Evolutionary conservation across 2,797 vertebrate genomes (phyloP).

Genomic region (Anabas testudineus): DNA sequence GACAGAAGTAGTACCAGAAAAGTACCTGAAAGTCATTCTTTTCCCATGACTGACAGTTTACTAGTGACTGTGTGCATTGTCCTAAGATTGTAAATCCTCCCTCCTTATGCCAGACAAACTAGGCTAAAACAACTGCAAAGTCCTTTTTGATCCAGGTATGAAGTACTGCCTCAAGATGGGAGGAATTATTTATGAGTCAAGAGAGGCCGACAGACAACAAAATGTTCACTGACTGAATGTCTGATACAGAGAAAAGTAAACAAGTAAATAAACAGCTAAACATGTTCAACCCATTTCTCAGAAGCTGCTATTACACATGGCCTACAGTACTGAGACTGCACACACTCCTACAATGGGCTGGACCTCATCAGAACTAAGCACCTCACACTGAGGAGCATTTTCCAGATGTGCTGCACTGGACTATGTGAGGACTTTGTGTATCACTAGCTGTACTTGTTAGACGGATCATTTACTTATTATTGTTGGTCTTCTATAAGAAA

Average conservation of each 20-base stretch:
- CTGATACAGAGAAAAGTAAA: conserved; percentile 43
- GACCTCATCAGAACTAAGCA: conserved; percentile 8
- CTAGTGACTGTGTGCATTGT: conserved; percentile 2
- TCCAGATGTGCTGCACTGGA: conserved; percentile 31
- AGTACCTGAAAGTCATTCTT: conserved; percentile 43
- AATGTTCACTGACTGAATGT: conserved; percentile 8
- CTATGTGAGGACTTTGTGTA: too few relatives aligned
- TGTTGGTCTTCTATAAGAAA: conserved; percentile 19
- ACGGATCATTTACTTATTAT: conserved; percentile 12
- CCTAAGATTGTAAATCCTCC: conserved; percentile 14
- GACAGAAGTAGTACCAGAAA: conserved; percentile 30
- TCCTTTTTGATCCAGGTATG: conserved; percentile 39
- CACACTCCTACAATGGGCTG: conserved; percentile 3
- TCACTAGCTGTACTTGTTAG: conserved; percentile 17
- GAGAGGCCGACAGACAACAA: conserved; percentile 20
- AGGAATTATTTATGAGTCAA: conserved; percentile 43
- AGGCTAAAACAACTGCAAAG: conserved; percentile 37
- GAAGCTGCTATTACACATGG: conserved; percentile 22
- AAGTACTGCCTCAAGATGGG: conserved; percentile 27
- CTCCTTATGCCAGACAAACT: background rate
- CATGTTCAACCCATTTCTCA: conserved; percentile 27
- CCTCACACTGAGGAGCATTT: conserved; percentile 20
- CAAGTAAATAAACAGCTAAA: conserved; percentile 41
- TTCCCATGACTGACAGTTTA: conserved; percentile 22
- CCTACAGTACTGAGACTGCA: background rate